phyloP scores from a whole-genome alignment of 1,140 invertebrate genomes.

The Dendrolimus punctatus region DNA sequence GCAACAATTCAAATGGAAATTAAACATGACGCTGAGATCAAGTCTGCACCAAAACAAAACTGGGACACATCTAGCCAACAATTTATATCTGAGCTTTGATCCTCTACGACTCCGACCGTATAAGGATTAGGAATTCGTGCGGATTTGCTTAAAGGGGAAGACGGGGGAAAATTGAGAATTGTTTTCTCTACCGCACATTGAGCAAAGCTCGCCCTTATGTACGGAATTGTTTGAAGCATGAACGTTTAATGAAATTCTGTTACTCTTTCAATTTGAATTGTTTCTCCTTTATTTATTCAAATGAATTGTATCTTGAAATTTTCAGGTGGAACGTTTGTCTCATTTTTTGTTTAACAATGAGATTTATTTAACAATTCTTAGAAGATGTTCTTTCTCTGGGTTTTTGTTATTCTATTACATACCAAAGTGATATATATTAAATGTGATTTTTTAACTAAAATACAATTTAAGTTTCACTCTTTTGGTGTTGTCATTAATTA shows the following conservation, averaged over 20 bases:
- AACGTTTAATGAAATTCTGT: slow-evolving; percentile 26
- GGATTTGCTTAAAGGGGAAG: slow-evolving; percentile 58
- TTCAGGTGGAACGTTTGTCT: slow-evolving; percentile 4
- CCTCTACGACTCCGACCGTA: slow-evolving; percentile 36
- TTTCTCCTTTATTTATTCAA: too few relatives aligned
- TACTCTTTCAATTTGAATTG: slow-evolving; percentile 15
- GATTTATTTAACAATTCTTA: slow-evolving; percentile 6
- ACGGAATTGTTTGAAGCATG: slow-evolving; percentile 30
- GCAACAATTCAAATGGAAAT: too few relatives aligned
- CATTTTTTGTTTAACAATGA: slow-evolving; percentile 14
- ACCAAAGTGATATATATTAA: too few relatives aligned
- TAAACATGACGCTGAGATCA: not conserved
- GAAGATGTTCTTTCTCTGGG: too few relatives aligned
- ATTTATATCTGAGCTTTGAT: slow-evolving; percentile 35
- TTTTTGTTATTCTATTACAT: too few relatives aligned
- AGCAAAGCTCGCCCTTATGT: slow-evolving; percentile 23
- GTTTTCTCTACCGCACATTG: slow-evolving; percentile 43
- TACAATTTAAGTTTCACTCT: too few relatives aligned
- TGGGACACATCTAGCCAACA: slow-evolving; percentile 23
- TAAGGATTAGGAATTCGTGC: slow-evolving; percentile 56
- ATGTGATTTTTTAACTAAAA: too few relatives aligned
- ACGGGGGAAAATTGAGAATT: slow-evolving; percentile 52
- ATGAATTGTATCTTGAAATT: too few relatives aligned
- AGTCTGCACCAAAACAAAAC: slow-evolving; percentile 1
- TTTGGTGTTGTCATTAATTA: too few relatives aligned